Evolutionary conservation across 2,113 vertebrate species (phyloP).

Genomic region (Syrmaticus mikado): DNA sequence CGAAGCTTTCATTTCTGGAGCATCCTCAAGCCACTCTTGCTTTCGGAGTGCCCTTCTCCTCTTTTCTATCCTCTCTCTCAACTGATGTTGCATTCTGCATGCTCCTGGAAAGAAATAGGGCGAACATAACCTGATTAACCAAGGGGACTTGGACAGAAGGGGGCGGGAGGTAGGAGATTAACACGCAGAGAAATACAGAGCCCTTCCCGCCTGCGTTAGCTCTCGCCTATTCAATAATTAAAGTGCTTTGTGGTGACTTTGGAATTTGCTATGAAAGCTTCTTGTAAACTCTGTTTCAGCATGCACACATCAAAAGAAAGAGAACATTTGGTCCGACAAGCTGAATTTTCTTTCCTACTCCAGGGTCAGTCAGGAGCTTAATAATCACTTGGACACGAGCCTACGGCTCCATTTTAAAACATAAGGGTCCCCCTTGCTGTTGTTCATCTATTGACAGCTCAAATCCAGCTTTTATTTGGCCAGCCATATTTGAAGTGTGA

Average conservation of each 20-base stretch:
- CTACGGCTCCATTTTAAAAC: background rate
- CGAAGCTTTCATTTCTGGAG: background rate
- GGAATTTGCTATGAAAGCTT: conserved; percentile 40
- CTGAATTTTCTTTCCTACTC: conserved; percentile 17
- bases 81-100: background rate
- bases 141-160: conserved; percentile 43
- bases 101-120: conserved; percentile 35
- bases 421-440: background rate
- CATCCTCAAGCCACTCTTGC: background rate
- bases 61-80: background rate
- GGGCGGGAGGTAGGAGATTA: background rate
- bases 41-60: background rate
- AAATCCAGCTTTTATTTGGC: background rate
- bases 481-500: background rate
- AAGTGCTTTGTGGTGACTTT: background rate
- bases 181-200: background rate
- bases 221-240: conserved; percentile 39
- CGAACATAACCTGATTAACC: conserved; percentile 68
- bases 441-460: background rate
- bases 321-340: conserved; percentile 29
- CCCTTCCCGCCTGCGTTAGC: conserved; percentile 24
- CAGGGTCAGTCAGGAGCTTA: background rate
- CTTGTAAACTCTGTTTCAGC: background rate
- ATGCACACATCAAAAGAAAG: conserved; percentile 8
- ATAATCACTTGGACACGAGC: background rate